phyloP scores from a whole-genome alignment of 92 coral and sea anemone species.

The Chrysogorgia sp. region DNA sequence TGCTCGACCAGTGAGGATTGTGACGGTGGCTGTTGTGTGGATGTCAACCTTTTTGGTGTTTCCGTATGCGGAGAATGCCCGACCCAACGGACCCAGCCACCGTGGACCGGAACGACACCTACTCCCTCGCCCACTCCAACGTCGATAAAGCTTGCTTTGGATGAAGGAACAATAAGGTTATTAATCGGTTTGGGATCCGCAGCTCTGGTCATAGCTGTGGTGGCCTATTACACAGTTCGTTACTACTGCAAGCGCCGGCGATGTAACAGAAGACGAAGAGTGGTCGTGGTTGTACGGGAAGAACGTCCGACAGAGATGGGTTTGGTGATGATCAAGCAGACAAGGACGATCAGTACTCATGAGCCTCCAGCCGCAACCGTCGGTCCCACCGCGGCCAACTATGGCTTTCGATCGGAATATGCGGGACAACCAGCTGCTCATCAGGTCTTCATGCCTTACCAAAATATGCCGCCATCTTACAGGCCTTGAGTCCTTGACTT shows the following conservation, averaged over 20 bases:
- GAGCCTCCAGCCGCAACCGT: not conserved
- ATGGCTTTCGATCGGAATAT: not conserved
- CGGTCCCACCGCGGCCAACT: not conserved
- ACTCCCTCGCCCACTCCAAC: too few species aligned
- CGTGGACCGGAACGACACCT: too few species aligned
- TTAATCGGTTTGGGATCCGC: not conserved
- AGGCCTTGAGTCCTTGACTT: too few species aligned
- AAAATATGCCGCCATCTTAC: not conserved
- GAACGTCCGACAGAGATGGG: not conserved
- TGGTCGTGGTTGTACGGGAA: not conserved
- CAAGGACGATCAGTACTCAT: not conserved
- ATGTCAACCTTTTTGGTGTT: not conserved
- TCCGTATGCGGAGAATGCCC: not conserved
- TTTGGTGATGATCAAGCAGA: not conserved
- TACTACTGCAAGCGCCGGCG: not conserved
- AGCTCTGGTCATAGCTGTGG: not conserved
- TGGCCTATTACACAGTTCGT: not conserved
- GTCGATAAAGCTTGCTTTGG: too few species aligned
- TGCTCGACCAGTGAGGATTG: not conserved
- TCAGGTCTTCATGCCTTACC: too few species aligned
- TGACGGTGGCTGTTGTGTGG: not conserved
- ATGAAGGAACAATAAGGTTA: too few species aligned
- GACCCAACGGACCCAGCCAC: not conserved
- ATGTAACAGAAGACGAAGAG: not conserved
- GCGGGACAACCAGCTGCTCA: not conserved